Base-by-base conservation (phyloP, 37 sponge, comb jelly and placozoan species). In the Spongilla lacustris region DNA sequence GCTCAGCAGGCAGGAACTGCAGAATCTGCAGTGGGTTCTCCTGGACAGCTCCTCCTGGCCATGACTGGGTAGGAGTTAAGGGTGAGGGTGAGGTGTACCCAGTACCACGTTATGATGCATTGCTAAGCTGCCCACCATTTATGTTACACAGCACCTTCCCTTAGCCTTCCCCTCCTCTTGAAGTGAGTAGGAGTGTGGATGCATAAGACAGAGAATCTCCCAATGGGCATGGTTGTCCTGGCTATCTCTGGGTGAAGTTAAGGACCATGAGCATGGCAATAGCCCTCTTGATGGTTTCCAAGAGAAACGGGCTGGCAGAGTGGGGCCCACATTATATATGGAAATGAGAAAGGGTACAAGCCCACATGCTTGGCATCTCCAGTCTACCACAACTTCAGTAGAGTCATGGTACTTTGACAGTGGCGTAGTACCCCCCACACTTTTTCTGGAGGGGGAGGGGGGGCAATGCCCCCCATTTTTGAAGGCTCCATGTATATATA, bases 131-230 rank as follows among this genome's bases (percentile, higher is more conserved):
- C 74, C 46, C 0, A 77, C 74, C n/a, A n/a, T n/a, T n/a, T 6
- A 90, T 38, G 19, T 67, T 69, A n/a, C 83, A 90, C 32, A 90
- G 83, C 21, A 67, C n/a, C 38, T 5, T 80, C 85, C 21, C 90
- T 85, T 35, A 85, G 83, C 23, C 69, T 80, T 1, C 75, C 66
- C 69, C 66, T 37, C 28, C 68, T 37, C 71, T 83, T 83, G 70
- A 67, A 67, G n/a, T 8, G 31, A 19, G 70, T 30, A 11, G 31
- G 29, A 6, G 75, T 24, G 29, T 24, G 31, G 35, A 31, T 36
- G 32, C 36, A 31, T 11, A 4, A 74, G 75, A 23, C 32, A 30
- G 36, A 34, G 73, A 32, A 72, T 29, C 31, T 29, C 2, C 32
- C 58, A 1, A 17, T 74, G 23, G 75, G 75, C 21, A 23, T 74